phyloP scores from a whole-genome alignment of 1,140 invertebrate species.

The Semibalanus balanoides region DNA sequence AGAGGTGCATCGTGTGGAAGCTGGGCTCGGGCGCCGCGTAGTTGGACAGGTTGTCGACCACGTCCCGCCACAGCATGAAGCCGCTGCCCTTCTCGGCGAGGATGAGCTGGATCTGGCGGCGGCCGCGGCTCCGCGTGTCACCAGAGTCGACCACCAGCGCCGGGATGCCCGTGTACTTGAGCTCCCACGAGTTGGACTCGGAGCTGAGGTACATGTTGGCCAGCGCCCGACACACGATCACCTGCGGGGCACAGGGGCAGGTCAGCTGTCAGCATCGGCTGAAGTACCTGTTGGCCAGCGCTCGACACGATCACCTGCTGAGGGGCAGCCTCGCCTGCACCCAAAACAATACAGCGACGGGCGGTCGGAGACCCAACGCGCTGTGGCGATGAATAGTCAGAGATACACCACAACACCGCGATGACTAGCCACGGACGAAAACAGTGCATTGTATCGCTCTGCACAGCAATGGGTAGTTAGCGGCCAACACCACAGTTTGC shows the following conservation, averaged over 20 bases:
- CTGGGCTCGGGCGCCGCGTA: conserved; percentile 31
- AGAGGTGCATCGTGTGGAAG: conserved; percentile 39
- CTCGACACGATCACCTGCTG: conserved; percentile 53
- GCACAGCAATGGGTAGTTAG: no score
- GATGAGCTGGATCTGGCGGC: conserved; percentile 55
- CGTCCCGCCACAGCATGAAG: conserved; percentile 67
- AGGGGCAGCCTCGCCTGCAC: no score
- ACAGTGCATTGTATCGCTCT: no score
- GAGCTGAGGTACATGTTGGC: conserved; percentile 58
- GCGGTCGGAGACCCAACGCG: no score
- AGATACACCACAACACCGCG: no score
- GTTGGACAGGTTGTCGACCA: conserved; percentile 47
- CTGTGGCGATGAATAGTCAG: no score
- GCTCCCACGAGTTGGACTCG: conserved; percentile 44
- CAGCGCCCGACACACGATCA: conserved; percentile 60
- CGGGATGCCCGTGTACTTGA: conserved; percentile 64
- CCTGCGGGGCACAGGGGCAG: conserved; percentile 24
- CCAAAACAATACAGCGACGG: no score
- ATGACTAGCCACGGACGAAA: no score
- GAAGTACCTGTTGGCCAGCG: conserved; percentile 54
- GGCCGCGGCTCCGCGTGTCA: conserved; percentile 49
- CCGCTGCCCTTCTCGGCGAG: conserved; percentile 68
- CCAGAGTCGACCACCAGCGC: conserved; percentile 62
- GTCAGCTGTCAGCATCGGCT: no score
- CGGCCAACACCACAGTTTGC: no score